Percentiles rank a stretch among this genome's conserved stretches.
Evolutionary conservation across 2,888 invertebrate species (phyloP).

Genomic region (Lasioglossum malachurum): DNA sequence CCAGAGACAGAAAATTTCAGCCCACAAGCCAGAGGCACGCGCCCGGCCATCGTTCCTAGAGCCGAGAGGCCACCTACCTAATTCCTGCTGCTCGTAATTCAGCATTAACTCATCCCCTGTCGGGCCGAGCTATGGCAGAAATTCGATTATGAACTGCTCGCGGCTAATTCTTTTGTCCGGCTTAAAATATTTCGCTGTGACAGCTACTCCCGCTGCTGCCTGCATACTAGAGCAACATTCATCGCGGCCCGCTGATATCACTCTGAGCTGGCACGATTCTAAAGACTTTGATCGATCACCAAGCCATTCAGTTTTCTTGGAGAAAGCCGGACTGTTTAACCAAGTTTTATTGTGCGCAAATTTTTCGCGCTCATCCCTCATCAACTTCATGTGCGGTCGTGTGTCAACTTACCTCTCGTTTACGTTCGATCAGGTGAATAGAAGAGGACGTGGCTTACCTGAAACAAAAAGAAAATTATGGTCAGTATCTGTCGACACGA

Average conservation of each 20-base stretch:
- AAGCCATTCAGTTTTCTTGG: not conserved
- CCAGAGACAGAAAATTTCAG: slow-evolving; percentile 27
- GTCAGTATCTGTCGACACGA: not conserved
- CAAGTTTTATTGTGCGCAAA: too few relatives aligned
- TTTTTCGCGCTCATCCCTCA: too few relatives aligned
- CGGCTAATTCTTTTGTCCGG: slow-evolving; percentile 3
- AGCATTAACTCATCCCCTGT: slow-evolving; percentile 26
- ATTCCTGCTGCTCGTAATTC: slow-evolving; percentile 30
- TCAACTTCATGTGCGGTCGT: too few relatives aligned
- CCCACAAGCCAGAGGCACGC: slow-evolving; percentile 12
- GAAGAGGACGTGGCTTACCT: not conserved
- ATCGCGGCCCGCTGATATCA: not conserved
- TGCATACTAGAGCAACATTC: not conserved
- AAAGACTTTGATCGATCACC: not conserved
- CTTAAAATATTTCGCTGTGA: not conserved
- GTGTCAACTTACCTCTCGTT: too few relatives aligned
- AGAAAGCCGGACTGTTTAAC: not conserved
- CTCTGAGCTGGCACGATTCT: not conserved
- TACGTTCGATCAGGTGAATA: too few relatives aligned
- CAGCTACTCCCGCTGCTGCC: not conserved
- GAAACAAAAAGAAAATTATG: not conserved
- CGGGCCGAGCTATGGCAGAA: slow-evolving; percentile 2
- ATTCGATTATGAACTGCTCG: slow-evolving; percentile 36
- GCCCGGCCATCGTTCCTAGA: not conserved
- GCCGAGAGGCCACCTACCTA: not conserved